Conservation (phyloP, 2,113 vertebrate species). For the Typhlomys cinereus region DNA sequence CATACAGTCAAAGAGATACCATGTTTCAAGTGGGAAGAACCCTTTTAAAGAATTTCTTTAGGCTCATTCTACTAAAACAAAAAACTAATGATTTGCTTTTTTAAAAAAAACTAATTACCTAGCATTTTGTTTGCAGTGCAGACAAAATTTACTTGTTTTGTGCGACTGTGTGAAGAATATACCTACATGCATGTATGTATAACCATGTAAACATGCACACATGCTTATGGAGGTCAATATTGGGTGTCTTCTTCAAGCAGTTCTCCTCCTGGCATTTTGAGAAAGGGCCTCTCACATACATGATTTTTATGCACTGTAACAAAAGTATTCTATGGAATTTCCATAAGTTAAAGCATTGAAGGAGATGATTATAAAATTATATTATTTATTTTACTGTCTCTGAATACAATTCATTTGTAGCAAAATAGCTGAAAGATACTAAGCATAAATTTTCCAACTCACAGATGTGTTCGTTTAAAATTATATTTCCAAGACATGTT, state of each 20-base stretch:
- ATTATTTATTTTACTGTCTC: neutral
- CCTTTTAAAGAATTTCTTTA: neutral
- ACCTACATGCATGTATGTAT: neutral
- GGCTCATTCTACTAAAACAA: neutral
- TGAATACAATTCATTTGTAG: constrained; percentile 13
- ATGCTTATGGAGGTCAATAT: neutral
- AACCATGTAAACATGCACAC: neutral
- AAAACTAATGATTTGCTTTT: neutral
- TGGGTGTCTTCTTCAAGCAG: neutral
- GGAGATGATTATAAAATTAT: neutral
- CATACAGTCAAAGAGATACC: neutral
- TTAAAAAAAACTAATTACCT: neutral
- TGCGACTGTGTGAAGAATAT: neutral
- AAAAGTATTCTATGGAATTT: neutral
- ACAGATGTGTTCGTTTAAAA: neutral
- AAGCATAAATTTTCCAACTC: constrained; percentile 17
- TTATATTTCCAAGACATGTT: neutral
- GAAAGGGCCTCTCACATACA: too few relatives aligned
- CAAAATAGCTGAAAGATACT: neutral
- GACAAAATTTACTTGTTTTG: neutral
- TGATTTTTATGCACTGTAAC: neutral
- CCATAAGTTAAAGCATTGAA: constrained; percentile 30
- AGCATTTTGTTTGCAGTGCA: neutral
- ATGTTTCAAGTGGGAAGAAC: neutral
- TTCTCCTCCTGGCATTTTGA: neutral